Conservation (phyloP, 2,888 invertebrate species). For the Auanema freiburgensis region DNA sequence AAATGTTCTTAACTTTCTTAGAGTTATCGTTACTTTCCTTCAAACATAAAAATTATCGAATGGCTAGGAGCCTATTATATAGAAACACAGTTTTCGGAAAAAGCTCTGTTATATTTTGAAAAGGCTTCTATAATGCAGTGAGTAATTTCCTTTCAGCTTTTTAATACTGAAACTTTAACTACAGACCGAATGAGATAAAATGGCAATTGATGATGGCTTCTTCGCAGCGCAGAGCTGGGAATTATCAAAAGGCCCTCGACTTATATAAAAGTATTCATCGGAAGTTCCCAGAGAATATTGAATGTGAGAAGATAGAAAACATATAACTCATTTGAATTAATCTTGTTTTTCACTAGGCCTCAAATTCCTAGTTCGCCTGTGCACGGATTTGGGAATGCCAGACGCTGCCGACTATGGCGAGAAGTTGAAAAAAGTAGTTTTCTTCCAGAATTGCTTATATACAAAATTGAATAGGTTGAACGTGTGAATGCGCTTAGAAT, state of each 20-base stretch:
- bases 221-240: slow-evolving; percentile 77
- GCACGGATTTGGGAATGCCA: slow-evolving; percentile 84
- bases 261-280: slow-evolving; percentile 83
- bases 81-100: slow-evolving; percentile 84
- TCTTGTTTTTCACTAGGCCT: slow-evolving; percentile 70
- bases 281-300: slow-evolving; percentile 89
- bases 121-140: slow-evolving; percentile 76
- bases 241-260: slow-evolving; percentile 80
- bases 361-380: slow-evolving; percentile 83
- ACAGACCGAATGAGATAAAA: slow-evolving; percentile 77
- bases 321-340: neutral
- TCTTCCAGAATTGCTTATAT: neutral
- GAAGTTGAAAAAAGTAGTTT: slow-evolving; percentile 30
- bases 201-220: slow-evolving; percentile 81
- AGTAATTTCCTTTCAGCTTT: slow-evolving; percentile 21
- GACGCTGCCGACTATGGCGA: slow-evolving; percentile 75
- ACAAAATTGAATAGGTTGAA: neutral
- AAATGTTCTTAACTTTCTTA: slow-evolving; percentile 63
- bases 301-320: slow-evolving; percentile 71
- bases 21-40: slow-evolving; percentile 76
- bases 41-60: slow-evolving; percentile 78
- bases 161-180: slow-evolving; percentile 13
- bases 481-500: slow-evolving; percentile 37
- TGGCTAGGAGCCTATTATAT: slow-evolving; percentile 88
- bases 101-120: slow-evolving; percentile 81